A percentile compares a stretch with the other conserved stretches of the same genome.
phyloP scores from a whole-genome alignment of 2,888 invertebrate genomes.

The Petrolisthes manimaculis region DNA sequence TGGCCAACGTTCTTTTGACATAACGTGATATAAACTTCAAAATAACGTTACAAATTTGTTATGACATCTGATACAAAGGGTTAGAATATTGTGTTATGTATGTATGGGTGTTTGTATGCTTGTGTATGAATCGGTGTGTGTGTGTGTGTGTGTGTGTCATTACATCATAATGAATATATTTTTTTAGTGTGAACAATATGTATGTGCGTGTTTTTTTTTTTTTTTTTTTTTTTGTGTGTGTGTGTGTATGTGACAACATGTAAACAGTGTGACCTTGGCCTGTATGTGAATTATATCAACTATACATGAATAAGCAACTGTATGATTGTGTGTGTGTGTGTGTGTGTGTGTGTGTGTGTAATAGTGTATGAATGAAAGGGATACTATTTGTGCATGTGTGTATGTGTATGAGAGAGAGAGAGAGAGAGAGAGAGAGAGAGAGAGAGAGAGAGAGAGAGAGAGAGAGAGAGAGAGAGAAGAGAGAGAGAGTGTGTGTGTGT shows the following conservation, averaged over 20 bases:
- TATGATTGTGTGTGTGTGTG: background rate
- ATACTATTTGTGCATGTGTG: background rate
- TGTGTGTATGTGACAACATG: constrained; percentile 32
- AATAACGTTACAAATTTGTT: too few species aligned
- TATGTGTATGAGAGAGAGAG: background rate
- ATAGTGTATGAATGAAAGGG: background rate
- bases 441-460: background rate
- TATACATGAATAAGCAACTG: too few species aligned
- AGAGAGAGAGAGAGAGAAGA: background rate
- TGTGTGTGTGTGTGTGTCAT: constrained; percentile 34
- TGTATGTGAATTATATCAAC: too few species aligned
- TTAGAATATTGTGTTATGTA: background rate
- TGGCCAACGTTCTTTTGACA: too few species aligned
- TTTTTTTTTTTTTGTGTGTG: constrained; percentile 38
- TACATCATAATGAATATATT: too few species aligned
- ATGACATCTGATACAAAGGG: background rate
- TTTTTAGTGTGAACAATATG: too few species aligned
- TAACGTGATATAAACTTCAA: too few species aligned
- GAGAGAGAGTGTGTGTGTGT: background rate
- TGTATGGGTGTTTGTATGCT: background rate
- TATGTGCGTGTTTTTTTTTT: too few species aligned
- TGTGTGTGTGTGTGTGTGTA: constrained; percentile 36
- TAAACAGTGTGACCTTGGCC: too few species aligned
- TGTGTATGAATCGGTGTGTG: constrained; percentile 14
- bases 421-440: background rate